A percentile compares a stretch with the other conserved stretches of the same genome.
These are phyloP conservation scores for Entomobrya proxima DNA, from an alignment of 2,888 invertebrate species.

Conservation along the genomic window DNA sequence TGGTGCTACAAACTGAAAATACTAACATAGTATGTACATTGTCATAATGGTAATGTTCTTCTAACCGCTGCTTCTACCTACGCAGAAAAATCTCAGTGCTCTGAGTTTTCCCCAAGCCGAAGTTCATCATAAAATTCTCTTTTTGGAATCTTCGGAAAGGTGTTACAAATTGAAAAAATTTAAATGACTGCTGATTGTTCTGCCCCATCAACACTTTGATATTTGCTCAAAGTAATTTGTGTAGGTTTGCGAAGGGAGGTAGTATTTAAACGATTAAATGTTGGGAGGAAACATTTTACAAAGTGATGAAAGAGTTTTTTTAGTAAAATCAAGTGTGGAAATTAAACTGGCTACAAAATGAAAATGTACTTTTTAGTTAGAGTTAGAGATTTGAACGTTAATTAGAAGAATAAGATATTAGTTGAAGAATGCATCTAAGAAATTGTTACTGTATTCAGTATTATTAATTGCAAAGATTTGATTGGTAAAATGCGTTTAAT, in stretches of 20 bases:
- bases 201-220: background rate
- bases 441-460: too few species aligned
- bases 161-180: slow-evolving; percentile 56
- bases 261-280: background rate
- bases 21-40: background rate
- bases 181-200: background rate
- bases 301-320: too few species aligned
- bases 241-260: background rate
- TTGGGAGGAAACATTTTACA: background rate
- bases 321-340: too few species aligned
- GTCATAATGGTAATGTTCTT: background rate
- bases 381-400: too few species aligned
- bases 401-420: too few species aligned
- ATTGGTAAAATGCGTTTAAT: too few species aligned
- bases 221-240: background rate
- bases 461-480: too few species aligned
- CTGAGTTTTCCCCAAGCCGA: background rate
- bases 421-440: too few species aligned
- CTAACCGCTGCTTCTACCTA: background rate
- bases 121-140: too few species aligned
- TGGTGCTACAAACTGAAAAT: background rate
- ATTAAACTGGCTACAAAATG: too few species aligned
- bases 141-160: background rate
- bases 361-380: too few species aligned
- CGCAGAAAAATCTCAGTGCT: background rate